Base-by-base conservation (phyloP, 2,113 vertebrate species). In the Scolopax mira region DNA sequence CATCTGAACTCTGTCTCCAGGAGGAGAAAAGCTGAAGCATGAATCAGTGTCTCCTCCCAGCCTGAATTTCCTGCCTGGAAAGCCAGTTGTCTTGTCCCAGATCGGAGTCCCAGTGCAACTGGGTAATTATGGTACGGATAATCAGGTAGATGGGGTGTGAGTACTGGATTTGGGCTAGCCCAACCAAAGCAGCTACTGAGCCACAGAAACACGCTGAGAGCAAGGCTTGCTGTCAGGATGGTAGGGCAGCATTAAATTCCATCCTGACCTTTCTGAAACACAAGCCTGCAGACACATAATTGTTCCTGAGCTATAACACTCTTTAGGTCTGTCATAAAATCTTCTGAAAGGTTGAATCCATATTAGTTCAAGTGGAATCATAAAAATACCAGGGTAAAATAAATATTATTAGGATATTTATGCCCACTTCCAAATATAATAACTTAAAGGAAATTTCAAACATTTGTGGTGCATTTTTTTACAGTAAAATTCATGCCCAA, bases 211-310 rank as follows among this genome's bases (percentile, higher is more conserved):
- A 62, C 7, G 10, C 62, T 7, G 55, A 78, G 75, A 91, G 69
- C 30, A 64, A 88, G 51, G 42, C 35, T 90, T 72, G 41, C 60
- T 66, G 77, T 66, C 35, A 5, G 75, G 55, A 88, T 52, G 46
- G 60, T 73, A 64, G 60, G 57, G 79, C 39, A 88, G 61, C 69
- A 70, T 74, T 94, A 91, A 91, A 94, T 88, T 82, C 88, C 39
- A 74, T 58, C 33, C 51, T 96, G 93, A 95, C 90, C 93, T 94
- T 97, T 96, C 64, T 37, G 35, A 88, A 88, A 62, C 37, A 74
- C 65, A 74, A 89, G 28, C 67, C 51, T 1, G n/a, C 51, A 64
- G 85, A 27, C 51, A 85, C 46, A 51, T 85, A 93, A 82, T 85
- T 88, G 62, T 77, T 97, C n/a, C 75, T 62, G 82, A 81, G 67